A percentile compares a stretch with the other conserved stretches of the same genome.
Conservation (phyloP, 2,113 vertebrate species). For the Microcebus murinus region DNA sequence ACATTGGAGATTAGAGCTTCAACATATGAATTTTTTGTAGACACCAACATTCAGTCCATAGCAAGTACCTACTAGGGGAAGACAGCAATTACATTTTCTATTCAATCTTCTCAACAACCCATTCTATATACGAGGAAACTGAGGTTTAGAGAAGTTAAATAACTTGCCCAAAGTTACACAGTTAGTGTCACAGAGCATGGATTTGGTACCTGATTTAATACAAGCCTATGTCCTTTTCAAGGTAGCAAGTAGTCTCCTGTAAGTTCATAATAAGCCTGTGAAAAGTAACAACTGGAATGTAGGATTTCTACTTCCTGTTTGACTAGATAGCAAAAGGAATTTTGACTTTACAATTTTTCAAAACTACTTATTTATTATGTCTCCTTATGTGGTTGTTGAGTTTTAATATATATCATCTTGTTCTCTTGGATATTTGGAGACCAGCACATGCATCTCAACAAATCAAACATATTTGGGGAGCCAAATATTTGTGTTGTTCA, state of each 20-base stretch:
- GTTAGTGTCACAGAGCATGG: background rate
- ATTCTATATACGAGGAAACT: background rate
- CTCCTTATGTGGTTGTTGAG: background rate
- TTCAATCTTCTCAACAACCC: background rate
- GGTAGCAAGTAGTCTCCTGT: background rate
- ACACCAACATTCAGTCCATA: background rate
- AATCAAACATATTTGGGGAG: background rate
- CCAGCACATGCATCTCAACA: background rate
- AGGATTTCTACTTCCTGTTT: background rate
- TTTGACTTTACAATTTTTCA: background rate
- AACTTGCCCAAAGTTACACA: background rate
- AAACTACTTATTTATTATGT: background rate
- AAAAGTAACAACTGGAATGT: background rate
- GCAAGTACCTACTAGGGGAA: background rate
- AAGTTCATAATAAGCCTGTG: background rate
- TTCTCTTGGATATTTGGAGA: background rate
- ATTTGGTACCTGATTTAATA: background rate
- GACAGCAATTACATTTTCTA: background rate
- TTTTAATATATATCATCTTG: background rate
- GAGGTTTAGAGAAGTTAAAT: background rate
- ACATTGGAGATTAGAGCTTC: background rate
- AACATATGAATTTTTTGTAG: background rate
- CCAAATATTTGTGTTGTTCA: constrained; percentile 20
- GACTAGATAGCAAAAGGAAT: background rate
- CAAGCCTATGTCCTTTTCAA: background rate